Conservation (phyloP, 2,797 vertebrate species). For the Parotocinclus haroldoi region DNA sequence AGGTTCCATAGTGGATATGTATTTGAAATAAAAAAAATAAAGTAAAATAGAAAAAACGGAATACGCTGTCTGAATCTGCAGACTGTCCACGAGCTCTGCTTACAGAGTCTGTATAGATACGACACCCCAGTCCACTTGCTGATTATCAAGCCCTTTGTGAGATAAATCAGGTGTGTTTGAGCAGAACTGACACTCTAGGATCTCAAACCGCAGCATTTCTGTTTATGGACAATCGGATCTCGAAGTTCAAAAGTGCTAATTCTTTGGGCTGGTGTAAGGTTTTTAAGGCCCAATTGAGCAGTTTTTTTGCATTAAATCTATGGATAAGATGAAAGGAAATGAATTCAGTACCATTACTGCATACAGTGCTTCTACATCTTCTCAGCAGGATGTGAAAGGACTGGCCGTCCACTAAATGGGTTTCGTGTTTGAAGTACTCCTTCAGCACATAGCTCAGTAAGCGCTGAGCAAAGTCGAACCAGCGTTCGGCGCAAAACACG, state of each 20-base stretch:
- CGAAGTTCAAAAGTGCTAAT: background rate
- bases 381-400: conserved; percentile 21
- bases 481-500: background rate
- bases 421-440: conserved; percentile 9
- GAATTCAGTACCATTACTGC: conserved; percentile 28
- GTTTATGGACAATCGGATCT: background rate
- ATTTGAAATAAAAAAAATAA: conserved; percentile 15
- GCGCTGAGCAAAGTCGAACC: background rate
- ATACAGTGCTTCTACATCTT: conserved; percentile 33
- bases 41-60: background rate
- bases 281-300: conserved; percentile 19
- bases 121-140: conserved; percentile 19
- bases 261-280: conserved; percentile 22
- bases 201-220: conserved; percentile 8
- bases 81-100: conserved; percentile 34
- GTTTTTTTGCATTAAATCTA: conserved; percentile 14
- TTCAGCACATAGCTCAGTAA: background rate
- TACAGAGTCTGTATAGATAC: conserved; percentile 18
- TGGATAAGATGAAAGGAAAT: background rate
- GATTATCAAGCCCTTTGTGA: conserved; percentile 35
- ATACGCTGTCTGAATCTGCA: conserved; percentile 3
- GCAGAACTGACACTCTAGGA: conserved; percentile 1
- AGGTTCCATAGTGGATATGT: background rate
- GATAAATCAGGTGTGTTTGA: conserved; percentile 19
- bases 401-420: conserved; percentile 5